Percentiles rank a stretch among this genome's conserved stretches.
These are phyloP conservation scores for Zootoca vivipara DNA, from an alignment of 2,113 vertebrate species.

Conservation along the genomic window DNA sequence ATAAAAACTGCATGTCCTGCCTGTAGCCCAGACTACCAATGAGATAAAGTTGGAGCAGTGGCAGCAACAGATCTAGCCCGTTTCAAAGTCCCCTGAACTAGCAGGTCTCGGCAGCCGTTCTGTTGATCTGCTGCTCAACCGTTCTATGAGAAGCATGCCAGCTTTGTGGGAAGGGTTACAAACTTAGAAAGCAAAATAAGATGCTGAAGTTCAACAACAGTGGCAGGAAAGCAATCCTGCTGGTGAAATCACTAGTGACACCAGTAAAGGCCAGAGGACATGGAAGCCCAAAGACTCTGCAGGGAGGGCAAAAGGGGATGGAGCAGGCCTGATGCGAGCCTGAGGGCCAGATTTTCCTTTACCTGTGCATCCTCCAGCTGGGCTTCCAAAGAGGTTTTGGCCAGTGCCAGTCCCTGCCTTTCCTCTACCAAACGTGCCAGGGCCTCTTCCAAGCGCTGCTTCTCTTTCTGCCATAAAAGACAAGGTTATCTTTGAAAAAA, in stretches of 20 bases:
- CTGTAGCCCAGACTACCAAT: background rate
- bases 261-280: background rate
- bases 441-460: constrained; percentile 80
- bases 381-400: constrained; percentile 79
- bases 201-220: no score
- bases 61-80: background rate
- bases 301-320: background rate
- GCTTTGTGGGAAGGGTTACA: no score
- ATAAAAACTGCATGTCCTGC: background rate
- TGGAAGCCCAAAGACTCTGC: background rate
- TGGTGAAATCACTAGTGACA: background rate
- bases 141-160: no score
- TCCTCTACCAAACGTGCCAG: constrained; percentile 80
- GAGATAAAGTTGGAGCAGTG: background rate
- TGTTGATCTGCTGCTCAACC: no score
- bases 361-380: constrained; percentile 88
- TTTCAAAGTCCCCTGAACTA: background rate
- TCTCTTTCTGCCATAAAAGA: constrained; percentile 79
- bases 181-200: no score
- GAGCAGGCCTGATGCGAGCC: background rate
- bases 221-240: background rate
- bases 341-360: background rate
- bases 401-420: constrained; percentile 78
- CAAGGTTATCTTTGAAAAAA: background rate
- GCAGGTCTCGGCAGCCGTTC: no score